Evolutionary conservation across 2,797 vertebrate genomes (phyloP).

Genomic region (Pipistrellus kuhlii): DNA sequence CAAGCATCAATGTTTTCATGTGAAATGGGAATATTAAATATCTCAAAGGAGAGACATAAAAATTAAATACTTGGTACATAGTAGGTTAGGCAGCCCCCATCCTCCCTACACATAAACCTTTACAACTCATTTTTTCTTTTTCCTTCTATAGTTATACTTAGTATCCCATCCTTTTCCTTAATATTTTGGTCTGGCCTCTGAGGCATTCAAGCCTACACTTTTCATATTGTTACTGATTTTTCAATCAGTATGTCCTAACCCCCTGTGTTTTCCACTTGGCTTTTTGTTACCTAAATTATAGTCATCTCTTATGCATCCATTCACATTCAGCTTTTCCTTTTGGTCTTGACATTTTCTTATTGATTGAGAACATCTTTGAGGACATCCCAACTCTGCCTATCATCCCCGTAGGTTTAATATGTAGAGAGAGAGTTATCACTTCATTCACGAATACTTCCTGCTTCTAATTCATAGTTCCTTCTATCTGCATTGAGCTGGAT

Average conservation of each 20-base stretch:
- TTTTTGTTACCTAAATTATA: slow-evolving; percentile 13
- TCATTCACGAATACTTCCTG: background rate
- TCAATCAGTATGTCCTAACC: background rate
- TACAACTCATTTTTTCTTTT: background rate
- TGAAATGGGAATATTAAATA: slow-evolving; percentile 9
- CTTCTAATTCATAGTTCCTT: background rate
- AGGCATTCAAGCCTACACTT: background rate
- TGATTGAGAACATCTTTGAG: slow-evolving; percentile 19
- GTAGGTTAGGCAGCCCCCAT: background rate
- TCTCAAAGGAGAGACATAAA: background rate
- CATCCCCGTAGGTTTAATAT: background rate
- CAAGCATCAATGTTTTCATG: background rate
- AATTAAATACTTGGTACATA: background rate
- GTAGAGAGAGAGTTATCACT: background rate
- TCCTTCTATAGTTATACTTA: background rate
- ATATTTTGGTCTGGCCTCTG: background rate
- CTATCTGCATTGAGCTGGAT: background rate
- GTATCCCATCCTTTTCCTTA: background rate
- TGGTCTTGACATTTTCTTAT: slow-evolving; percentile 20
- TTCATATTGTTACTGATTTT: slow-evolving; percentile 35
- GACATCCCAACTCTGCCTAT: background rate
- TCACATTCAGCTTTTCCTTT: slow-evolving; percentile 40
- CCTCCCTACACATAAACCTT: background rate
- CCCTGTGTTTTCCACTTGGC: background rate
- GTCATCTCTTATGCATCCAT: background rate